Evolutionary conservation across 2,113 vertebrate species (phyloP).

Genomic region (Nycticorax nycticorax): DNA sequence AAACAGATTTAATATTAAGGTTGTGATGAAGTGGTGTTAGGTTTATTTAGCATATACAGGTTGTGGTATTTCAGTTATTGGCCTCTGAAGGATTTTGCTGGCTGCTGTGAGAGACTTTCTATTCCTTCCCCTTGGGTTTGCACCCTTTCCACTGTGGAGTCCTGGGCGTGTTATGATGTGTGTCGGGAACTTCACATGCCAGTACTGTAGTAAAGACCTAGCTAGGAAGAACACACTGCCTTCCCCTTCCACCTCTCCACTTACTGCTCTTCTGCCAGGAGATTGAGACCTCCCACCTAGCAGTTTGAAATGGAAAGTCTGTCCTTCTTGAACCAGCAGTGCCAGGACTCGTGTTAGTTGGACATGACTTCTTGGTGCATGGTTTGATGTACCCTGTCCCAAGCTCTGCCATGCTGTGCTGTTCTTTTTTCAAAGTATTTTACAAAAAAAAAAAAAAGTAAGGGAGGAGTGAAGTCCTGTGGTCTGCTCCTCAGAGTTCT

Average conservation of each 20-base stretch:
- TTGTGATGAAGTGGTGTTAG: background rate
- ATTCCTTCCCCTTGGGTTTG: background rate
- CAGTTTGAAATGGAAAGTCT: background rate
- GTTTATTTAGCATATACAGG: background rate
- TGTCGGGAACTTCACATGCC: background rate
- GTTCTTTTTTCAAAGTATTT: background rate
- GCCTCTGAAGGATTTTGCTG: background rate
- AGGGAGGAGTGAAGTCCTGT: background rate
- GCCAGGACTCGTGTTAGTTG: background rate
- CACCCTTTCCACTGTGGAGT: background rate
- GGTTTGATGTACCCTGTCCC: background rate
- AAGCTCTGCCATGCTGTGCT: background rate
- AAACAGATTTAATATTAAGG: background rate
- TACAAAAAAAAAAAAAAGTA: background rate
- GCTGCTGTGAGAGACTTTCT: background rate
- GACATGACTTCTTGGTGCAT: background rate
- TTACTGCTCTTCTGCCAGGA: background rate
- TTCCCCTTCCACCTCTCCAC: background rate
- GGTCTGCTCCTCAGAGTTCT: background rate
- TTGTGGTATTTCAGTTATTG: background rate
- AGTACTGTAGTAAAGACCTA: background rate
- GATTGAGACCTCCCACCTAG: background rate
- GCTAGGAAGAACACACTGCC: background rate
- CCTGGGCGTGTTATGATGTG: background rate
- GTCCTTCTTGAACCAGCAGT: background rate